Conservation (phyloP, 2,113 vertebrate species). For the Poeciliopsis retropinna region DNA sequence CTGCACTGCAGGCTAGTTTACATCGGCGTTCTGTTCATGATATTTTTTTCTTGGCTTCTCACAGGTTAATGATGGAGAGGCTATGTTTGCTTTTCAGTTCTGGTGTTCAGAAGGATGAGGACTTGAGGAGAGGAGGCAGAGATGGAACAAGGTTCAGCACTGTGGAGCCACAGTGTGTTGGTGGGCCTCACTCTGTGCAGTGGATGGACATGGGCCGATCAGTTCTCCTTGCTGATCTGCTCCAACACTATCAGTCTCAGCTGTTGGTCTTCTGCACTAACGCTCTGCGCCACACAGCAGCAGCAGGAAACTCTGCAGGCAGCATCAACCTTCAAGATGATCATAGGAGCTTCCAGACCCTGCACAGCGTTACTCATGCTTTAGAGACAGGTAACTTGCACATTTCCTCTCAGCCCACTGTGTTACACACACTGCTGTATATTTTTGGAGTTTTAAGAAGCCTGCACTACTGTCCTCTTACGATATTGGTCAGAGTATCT, state of each 20-base stretch:
- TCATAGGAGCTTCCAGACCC: slow-evolving; percentile 46
- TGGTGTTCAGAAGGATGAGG: not conserved
- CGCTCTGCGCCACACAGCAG: slow-evolving; percentile 57
- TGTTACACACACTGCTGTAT: no score
- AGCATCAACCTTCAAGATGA: slow-evolving; percentile 71
- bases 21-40: not conserved
- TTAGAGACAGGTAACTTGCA: slow-evolving; percentile 54
- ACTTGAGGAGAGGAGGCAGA: slow-evolving; percentile 12
- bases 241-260: slow-evolving; percentile 60
- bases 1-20: not conserved
- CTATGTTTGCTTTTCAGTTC: slow-evolving; percentile 24
- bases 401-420: not conserved
- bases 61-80: not conserved
- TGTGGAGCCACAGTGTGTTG: not conserved
- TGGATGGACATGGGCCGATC: slow-evolving; percentile 64
- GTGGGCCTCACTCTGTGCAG: slow-evolving; percentile 46
- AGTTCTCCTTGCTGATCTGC: slow-evolving; percentile 50
- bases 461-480: no score
- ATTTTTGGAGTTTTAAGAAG: no score
- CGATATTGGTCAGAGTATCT: no score
- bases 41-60: not conserved
- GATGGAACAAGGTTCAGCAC: not conserved
- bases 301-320: slow-evolving; percentile 8
- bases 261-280: slow-evolving; percentile 66
- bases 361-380: slow-evolving; percentile 51